Conservation (phyloP, 92 coral and sea anemone genomes). For the Actinostola sp. region DNA sequence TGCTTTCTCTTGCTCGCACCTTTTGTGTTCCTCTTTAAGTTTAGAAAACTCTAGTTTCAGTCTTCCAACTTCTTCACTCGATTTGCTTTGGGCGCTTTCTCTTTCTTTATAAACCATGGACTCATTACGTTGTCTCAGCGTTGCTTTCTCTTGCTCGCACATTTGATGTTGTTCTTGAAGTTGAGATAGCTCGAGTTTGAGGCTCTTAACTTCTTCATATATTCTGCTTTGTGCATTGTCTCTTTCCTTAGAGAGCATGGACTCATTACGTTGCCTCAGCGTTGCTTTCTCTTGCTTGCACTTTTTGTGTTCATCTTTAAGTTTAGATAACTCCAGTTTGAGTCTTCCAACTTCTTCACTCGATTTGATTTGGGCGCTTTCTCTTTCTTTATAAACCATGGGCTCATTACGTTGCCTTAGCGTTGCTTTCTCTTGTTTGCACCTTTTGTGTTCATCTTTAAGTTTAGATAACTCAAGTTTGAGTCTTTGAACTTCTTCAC, state of each 20-base stretch:
- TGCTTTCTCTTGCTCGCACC: conserved; percentile 17
- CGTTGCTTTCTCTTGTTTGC: not conserved
- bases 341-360: not conserved
- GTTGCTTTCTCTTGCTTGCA: too few relatives aligned
- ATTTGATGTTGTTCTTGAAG: not conserved
- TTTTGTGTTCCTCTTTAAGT: not conserved
- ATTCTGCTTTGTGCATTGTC: too few relatives aligned
- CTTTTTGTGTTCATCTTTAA: not conserved
- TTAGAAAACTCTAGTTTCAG: conserved; percentile 6
- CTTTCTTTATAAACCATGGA: too few relatives aligned
- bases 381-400: not conserved
- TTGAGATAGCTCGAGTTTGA: not conserved
- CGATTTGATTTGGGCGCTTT: too few relatives aligned
- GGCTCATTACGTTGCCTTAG: not conserved
- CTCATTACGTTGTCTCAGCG: not conserved
- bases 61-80: conserved; percentile 17
- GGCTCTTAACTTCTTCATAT: not conserved
- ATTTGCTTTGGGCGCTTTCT: not conserved
- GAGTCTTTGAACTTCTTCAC: not conserved
- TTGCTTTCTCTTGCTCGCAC: too few relatives aligned
- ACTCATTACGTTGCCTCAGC: not conserved
- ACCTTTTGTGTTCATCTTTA: not conserved
- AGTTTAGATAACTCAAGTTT: conserved; percentile 22
- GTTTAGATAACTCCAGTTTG: not conserved
- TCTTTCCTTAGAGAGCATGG: too few relatives aligned